These are phyloP conservation scores for Ceratitis capitata DNA, from an alignment of 1,140 invertebrate species.

Conservation along the genomic window DNA sequence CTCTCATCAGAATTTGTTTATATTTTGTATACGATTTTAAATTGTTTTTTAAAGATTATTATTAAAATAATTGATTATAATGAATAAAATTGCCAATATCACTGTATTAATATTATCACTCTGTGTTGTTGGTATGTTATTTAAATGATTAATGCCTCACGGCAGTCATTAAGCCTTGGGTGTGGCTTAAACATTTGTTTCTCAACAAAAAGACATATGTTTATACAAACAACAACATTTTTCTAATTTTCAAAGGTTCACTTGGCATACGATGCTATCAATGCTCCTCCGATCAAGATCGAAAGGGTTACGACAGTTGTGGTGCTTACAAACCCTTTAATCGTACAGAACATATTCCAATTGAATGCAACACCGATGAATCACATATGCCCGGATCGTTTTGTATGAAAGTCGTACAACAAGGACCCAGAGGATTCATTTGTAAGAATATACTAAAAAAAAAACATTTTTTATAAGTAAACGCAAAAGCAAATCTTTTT, in stretches of 20 bases:
- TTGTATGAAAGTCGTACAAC: slow-evolving; percentile 89
- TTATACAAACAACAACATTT: not conserved
- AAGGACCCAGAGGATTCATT: slow-evolving; percentile 89
- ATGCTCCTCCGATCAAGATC: slow-evolving; percentile 83
- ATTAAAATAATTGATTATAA: not conserved
- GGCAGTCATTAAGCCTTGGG: not conserved
- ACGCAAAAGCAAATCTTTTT: too few species aligned
- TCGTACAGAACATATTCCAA: slow-evolving; percentile 79
- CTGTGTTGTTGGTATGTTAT: not conserved
- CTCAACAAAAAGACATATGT: not conserved
- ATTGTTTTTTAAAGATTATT: not conserved
- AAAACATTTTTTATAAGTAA: not conserved
- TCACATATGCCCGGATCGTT: slow-evolving; percentile 91
- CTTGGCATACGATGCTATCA: slow-evolving; percentile 81
- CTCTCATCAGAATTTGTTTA: not conserved
- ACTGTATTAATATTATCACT: not conserved
- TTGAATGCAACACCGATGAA: slow-evolving; percentile 90
- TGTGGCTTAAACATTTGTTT: slow-evolving; percentile 36
- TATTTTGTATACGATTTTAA: not conserved
- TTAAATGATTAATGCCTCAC: not conserved
- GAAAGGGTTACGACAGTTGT: slow-evolving; percentile 81
- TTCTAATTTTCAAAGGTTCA: slow-evolving; percentile 46
- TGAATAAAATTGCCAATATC: not conserved
- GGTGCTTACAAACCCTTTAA: slow-evolving; percentile 88
- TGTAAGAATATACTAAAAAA: slow-evolving; percentile 71